Evolutionary conservation across 2,888 invertebrate species (phyloP).

Genomic region (Xylota sylvarum): DNA sequence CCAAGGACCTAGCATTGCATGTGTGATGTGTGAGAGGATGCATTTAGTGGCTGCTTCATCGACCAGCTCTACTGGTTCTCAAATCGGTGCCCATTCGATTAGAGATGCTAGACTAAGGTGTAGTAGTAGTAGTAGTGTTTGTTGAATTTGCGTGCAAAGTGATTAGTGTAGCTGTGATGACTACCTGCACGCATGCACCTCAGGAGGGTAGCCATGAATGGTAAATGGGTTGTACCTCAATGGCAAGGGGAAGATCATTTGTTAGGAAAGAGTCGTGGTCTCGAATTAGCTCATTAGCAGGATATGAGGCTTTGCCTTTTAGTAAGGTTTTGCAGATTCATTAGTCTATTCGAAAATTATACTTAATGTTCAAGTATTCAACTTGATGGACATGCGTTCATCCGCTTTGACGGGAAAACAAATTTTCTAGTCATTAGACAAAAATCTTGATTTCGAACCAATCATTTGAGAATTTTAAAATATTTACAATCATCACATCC

Average conservation of each 20-base stretch:
- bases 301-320: background rate
- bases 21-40: conserved; percentile 44
- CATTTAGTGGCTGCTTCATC: conserved; percentile 17
- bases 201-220: background rate
- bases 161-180: conserved; percentile 49
- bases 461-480: no score
- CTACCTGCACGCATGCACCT: conserved; percentile 50
- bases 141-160: conserved; percentile 61
- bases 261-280: background rate
- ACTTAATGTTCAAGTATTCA: no score
- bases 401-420: no score
- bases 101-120: conserved; percentile 5
- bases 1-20: conserved; percentile 58
- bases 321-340: background rate
- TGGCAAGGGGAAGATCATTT: background rate
- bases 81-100: conserved; percentile 36
- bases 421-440: no score
- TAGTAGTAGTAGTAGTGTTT: conserved; percentile 5
- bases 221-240: conserved; percentile 22
- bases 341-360: no score
- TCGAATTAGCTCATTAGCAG: conserved; percentile 14
- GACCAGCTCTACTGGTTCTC: conserved; percentile 22
- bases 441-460: no score
- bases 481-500: background rate
- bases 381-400: no score